Conservation (phyloP, 2,888 invertebrate species). For the Diloba caeruleocephala region DNA sequence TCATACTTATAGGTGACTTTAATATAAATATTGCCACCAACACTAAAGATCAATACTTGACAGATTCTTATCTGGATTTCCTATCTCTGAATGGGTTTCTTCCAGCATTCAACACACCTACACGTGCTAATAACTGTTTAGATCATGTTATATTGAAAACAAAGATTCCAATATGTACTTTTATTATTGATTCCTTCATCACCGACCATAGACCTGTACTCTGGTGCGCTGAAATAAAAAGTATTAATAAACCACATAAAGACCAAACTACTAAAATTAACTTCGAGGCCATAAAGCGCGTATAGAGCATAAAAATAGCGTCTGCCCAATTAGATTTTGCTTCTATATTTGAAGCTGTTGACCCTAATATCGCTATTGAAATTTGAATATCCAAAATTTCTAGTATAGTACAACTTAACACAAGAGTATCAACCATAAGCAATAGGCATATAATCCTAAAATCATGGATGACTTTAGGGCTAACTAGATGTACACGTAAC, state of each 20-base stretch:
- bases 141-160: background rate
- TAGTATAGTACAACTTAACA: background rate
- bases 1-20: too few relatives aligned
- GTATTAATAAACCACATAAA: background rate
- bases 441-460: background rate
- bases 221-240: background rate
- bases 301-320: background rate
- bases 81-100: too few relatives aligned
- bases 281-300: too few relatives aligned
- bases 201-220: background rate
- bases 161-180: background rate
- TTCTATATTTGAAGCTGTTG: background rate
- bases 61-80: too few relatives aligned
- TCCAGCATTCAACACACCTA: background rate
- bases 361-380: background rate
- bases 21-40: too few relatives aligned
- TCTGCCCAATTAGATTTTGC: background rate
- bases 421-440: background rate
- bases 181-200: background rate
- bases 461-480: background rate
- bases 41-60: too few relatives aligned
- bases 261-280: background rate
- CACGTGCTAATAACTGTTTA: background rate
- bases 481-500: background rate
- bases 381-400: background rate